Base-by-base conservation (phyloP, 2,797 vertebrate genomes). In the Diplodus sargus region DNA sequence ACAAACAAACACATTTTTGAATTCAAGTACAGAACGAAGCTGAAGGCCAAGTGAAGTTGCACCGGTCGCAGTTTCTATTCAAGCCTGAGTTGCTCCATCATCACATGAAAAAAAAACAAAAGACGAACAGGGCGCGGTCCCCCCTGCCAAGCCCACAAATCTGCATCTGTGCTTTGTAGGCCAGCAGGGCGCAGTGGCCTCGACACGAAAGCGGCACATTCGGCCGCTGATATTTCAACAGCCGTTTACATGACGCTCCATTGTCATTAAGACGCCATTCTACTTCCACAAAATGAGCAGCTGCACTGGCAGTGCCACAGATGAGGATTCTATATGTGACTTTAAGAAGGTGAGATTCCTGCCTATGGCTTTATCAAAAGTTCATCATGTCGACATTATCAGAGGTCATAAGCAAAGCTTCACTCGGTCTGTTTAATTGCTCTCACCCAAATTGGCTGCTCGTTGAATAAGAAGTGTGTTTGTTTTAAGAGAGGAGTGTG, bases 81-180 rank as follows among this genome's bases (percentile, higher is more conserved):
- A 49, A 81, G 66, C 54, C 25, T 74, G 61, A 82, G 74, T 82
- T 66, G 66, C 79, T 92, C 88, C 82, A 86, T 91, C 86, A 82
- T 86, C 88, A 90, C 88, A 68, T 89, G 8, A 34, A 34, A 62
- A 34, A 34, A 34, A 34, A 62, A 4, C 3, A 78, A 89, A 91
- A 92, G 90, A 88, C 85, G 72, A 72, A 72, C 64, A 47, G 76
- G 67, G 63, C 74, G 70, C 10, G 59, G 11, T 66, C 83, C 79
- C 72, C 64, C 68, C 70, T 71, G 74, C 78, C 61, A 42, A 34
- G 42, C 30, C 5, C 30, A 90, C 87, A 90, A 86, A 87, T 82
- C 76, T 79, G 56, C 1, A 39, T 76, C 83, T 88, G 82, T 87
- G 71, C 64, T 49, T 13, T 22, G 4, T n/a, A 22, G 70, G 75